Base-by-base conservation (phyloP, 2,888 invertebrate genomes). In the Sussaba pulchella region DNA sequence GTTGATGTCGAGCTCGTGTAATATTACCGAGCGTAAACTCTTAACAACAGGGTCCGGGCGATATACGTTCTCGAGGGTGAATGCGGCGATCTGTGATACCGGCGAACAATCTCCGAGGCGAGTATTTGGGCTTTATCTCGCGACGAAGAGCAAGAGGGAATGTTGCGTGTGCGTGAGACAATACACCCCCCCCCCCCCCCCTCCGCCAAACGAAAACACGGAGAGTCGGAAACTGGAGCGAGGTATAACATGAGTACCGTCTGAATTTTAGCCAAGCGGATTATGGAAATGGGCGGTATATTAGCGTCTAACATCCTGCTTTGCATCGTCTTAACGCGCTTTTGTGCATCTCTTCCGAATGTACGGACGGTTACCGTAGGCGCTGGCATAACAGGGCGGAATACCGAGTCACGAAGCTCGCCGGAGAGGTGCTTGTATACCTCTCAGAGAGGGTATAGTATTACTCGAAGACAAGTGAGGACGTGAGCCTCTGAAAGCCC, bases 241-340 rank as follows among this genome's bases (percentile, higher is more conserved):
- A 80, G 52, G 66, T 78, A 74, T 78, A 71, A 67, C 45, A n/a
- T n/a, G n/a, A 73, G 57, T 77, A 73, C 74, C 79, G 70, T 72
- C 83, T 83, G 74, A 83, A 83, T 83, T 83, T 82, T 78, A 83
- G 66, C 77, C 80, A 64, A 78, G 66, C 69, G 82, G 82, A 83
- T 83, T 83, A 83, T 83, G 82, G 77, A 83, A 80, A 83, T 83
- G 73, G 73, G 77, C 72, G 57, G 81, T 83, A 76, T 79, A 78
- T 83, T 81, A 83, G 82, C 72, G 79, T 80, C 82, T 80, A 83
- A 82, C 78, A 82, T 79, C 79, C 82, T 77, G 78, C 82, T 83
- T 82, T 83, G 82, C 83, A 82, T 82, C 82, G 74, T 75, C 79
- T 78, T 75, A 80, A 82, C 75, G 71, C 78, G 67, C 74, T n/a